Base-by-base conservation (phyloP, 2,797 vertebrate species). In the Poeciliopsis infans region DNA sequence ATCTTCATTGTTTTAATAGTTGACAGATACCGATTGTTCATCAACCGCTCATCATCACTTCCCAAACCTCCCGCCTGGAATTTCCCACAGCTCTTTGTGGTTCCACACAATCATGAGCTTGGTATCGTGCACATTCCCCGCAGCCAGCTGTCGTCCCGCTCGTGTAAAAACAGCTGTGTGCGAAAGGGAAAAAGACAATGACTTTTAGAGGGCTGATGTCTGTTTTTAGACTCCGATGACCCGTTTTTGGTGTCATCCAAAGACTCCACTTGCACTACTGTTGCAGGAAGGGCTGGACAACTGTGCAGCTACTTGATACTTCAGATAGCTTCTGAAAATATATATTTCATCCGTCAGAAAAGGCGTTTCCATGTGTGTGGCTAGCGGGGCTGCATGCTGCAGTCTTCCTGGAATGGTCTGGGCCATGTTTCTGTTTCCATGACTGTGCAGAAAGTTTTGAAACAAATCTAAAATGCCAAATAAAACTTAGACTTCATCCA, bases 371-470 rank as follows among this genome's bases (percentile, higher is more conserved):
- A 77, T 86, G 74, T 76, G 41, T 53, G 83, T 88, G 91, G 81
- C 83, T 80, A 85, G 73, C 2, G 75, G 79, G 55, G 77, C 80
- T 78, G 73, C 57, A 74, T 78, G 71, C 53, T 66, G 79, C 51
- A 0, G 1, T 31, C 79, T 92, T 95, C 91, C 91, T 91, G 88
- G 79, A 51, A 90, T 93, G 93, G 92, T 94, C 79, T 49, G 49
- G 33, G 71, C 90, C 78, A 71, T 79, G 77, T 80, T 80, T 51
- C 79, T 74, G 83, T 94, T 94, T 93, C 90, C 81, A 85, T 86
- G 81, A 88, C 76, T 41, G 69, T 76, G 85, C 86, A 91, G 77
- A 85, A 86, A 83, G 71, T 36, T n/a, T 45, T 45, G 11, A 69
- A 69, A 69, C 2, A 7, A 69, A 45, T 45, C n/a, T n/a, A 23